Evolutionary conservation across 2,113 vertebrate genomes (phyloP).

Genomic region (Pygoscelis adeliae): DNA sequence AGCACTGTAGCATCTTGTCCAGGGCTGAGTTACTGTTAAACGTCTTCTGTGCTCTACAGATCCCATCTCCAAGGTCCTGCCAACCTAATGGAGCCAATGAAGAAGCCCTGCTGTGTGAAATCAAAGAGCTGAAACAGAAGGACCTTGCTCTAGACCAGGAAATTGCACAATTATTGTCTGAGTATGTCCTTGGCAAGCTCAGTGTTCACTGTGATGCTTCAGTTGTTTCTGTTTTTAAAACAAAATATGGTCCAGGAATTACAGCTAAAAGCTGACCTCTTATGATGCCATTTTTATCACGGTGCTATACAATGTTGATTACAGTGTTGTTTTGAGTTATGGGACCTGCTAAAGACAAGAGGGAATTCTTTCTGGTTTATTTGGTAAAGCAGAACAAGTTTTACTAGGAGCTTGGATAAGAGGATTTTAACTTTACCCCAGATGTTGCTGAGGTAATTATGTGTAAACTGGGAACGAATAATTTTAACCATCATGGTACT

Average conservation of each 20-base stretch:
- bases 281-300: not conserved
- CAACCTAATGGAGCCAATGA: not conserved
- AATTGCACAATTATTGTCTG: slow-evolving; percentile 64
- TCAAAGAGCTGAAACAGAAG: slow-evolving; percentile 70
- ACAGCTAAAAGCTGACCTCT: not conserved
- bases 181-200: slow-evolving; percentile 64
- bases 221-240: not conserved
- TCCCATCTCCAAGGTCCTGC: not conserved
- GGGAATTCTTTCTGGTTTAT: not conserved
- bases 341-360: not conserved
- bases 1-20: not conserved
- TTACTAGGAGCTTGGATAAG: not conserved
- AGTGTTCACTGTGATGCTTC: not conserved
- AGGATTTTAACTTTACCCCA: not conserved
- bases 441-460: not conserved
- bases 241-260: not conserved
- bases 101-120: slow-evolving; percentile 42
- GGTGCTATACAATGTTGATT: not conserved
- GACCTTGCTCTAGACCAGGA: slow-evolving; percentile 69
- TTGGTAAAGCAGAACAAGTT: not conserved
- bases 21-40: not conserved
- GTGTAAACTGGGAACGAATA: not conserved
- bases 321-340: not conserved
- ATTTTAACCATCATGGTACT: not conserved
- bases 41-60: slow-evolving; percentile 26